Percentiles rank a stretch among this genome's conserved stretches.
Conservation (phyloP, 64 coral and sea anemone genomes). For the Platygyra sinensis region DNA sequence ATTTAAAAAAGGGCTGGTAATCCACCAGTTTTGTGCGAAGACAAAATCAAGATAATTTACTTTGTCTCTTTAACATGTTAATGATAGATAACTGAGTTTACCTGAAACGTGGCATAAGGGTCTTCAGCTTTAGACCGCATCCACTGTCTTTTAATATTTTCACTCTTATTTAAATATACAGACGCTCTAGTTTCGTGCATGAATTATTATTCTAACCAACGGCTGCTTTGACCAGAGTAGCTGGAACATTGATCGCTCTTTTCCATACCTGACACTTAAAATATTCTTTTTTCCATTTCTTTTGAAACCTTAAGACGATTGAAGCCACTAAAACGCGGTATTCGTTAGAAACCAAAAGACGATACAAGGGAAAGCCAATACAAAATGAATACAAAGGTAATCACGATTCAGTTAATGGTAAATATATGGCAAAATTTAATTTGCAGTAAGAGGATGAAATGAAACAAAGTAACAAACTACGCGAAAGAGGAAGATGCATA, state of each 20-base stretch:
- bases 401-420: neutral
- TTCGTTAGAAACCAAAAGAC: neutral
- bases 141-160: too few relatives aligned
- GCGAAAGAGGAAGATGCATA: neutral
- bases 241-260: neutral
- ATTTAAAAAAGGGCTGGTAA: too few relatives aligned
- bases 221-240: neutral
- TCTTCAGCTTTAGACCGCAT: too few relatives aligned
- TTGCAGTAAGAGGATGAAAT: neutral
- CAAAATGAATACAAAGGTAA: neutral
- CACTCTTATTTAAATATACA: neutral
- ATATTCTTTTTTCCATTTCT: neutral
- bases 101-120: too few relatives aligned
- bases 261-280: neutral
- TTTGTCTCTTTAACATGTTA: too few relatives aligned
- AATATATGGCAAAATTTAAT: neutral
- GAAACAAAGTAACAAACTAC: neutral
- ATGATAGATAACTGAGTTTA: too few relatives aligned
- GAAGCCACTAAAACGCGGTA: too few relatives aligned
- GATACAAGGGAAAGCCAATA: neutral
- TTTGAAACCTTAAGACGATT: too few relatives aligned
- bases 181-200: neutral
- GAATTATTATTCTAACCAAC: neutral
- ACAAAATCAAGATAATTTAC: too few relatives aligned
- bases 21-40: too few relatives aligned